Base-by-base conservation (phyloP, 2,113 vertebrate species). In the Macroglossus sobrinus region DNA sequence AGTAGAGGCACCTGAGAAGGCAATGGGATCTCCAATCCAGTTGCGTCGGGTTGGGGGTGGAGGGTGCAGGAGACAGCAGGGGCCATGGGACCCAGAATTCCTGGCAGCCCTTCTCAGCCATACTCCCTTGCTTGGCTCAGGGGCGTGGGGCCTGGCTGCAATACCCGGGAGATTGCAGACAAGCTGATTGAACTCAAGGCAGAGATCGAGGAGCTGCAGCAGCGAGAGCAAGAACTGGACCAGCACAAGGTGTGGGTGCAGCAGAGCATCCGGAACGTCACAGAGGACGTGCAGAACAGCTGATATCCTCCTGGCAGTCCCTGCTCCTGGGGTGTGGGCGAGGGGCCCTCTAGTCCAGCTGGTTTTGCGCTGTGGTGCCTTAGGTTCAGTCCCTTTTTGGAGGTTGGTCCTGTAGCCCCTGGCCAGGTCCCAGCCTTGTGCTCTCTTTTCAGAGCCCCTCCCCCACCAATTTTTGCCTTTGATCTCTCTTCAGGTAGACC, bases 171-270 rank as follows among this genome's bases (percentile, higher is more conserved):
- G 97, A 99, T 99, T 68, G 99, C 99, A 0, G 99, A 99, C 98
- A 99, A 99, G 96, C 98, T 99, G 84, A 99, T 99, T 0, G 99
- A 99, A 94, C 99, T 99, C 98, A 99, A 99, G 98, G 99, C 99
- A 13, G 99, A 99, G 98, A 99, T 99, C 7, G 99, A 99, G 84
- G 99, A 99, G 71, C 98, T 99, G 97, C 99, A 99, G 91, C 97
- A 99, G 74, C 98, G 99, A 89, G 99, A 99, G 35, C 98, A 99
- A 59, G 99, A 99, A 97, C 98, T 99, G 98, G 99, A 99, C 98
- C 99, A 99, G 98, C 99, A 99, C 98, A 99, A 99, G 97, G 99
- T 99, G 98, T 99, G 99, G 99, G 99, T 99, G 94, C 99, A 99
- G 93, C 99, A 99, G 97, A 99, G 99, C 99, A 99, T 99, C 98